These are phyloP conservation scores for Tauraco erythrolophus DNA, from an alignment of 2,113 vertebrate genomes.

Conservation along the genomic window DNA sequence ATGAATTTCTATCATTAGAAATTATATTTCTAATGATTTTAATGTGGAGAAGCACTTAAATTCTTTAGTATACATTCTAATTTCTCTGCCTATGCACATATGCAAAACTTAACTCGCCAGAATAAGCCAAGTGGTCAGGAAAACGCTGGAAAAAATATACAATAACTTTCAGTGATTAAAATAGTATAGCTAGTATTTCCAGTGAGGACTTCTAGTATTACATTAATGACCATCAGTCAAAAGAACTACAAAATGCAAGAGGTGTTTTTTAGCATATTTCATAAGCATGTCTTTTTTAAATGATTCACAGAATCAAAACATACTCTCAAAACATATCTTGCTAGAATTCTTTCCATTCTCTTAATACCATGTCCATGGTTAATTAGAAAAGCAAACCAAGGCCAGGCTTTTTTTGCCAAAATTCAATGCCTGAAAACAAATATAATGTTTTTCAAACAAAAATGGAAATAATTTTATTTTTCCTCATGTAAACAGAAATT, in stretches of 20 bases:
- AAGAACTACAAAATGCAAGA: neutral
- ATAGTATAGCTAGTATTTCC: neutral
- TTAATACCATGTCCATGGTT: neutral
- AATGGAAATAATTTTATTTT: neutral
- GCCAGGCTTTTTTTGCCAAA: neutral
- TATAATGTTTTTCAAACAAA: neutral
- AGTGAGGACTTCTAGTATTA: neutral
- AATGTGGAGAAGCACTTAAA: neutral
- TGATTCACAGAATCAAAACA: neutral
- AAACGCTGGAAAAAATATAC: neutral
- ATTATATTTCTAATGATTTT: neutral
- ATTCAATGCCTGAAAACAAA: neutral
- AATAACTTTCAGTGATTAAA: neutral
- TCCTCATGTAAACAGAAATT: neutral
- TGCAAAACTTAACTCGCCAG: neutral
- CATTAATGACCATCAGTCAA: neutral
- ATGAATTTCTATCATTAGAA: no score
- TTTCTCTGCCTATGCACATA: neutral
- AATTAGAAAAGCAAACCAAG: neutral
- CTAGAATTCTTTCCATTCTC: neutral
- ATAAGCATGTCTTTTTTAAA: neutral
- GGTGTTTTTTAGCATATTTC: neutral
- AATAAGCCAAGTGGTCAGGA: neutral
- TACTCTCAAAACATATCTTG: neutral
- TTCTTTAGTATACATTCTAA: neutral